phyloP scores from a whole-genome alignment of 92 coral and sea anemone species.

The Parazoanthus darwini region DNA sequence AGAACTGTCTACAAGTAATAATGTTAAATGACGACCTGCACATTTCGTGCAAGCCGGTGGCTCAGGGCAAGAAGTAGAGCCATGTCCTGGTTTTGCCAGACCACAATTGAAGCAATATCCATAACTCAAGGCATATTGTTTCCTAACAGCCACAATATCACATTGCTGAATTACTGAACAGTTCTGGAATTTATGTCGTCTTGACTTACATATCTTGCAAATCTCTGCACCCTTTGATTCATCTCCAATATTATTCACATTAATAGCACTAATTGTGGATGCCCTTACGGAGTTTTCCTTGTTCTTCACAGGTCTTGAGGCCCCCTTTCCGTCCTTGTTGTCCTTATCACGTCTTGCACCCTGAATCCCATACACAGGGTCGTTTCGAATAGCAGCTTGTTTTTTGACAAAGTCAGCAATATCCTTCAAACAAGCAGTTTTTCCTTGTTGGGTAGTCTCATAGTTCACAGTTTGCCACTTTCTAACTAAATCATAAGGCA shows the following conservation, averaged over 20 bases:
- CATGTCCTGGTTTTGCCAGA: constrained; percentile 50
- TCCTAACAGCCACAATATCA: constrained; percentile 43
- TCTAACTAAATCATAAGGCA: constrained; percentile 57
- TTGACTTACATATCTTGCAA: constrained; percentile 34
- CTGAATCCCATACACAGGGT: constrained; percentile 50
- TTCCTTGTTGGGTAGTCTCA: too few species aligned
- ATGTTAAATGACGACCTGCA: constrained; percentile 53
- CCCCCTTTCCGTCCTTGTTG: constrained; percentile 39
- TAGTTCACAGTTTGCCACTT: too few species aligned
- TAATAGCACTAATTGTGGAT: constrained; percentile 40
- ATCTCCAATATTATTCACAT: constrained; percentile 16
- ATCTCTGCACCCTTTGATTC: constrained; percentile 4
- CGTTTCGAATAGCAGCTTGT: constrained; percentile 66
- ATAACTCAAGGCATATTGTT: constrained; percentile 54
- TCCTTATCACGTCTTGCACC: constrained; percentile 29
- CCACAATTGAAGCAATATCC: constrained; percentile 64
- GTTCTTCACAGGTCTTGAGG: constrained; percentile 41
- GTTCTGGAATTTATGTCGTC: constrained; percentile 41
- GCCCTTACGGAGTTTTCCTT: constrained; percentile 20
- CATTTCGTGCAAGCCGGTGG: constrained; percentile 59
- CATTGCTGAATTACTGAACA: constrained; percentile 52
- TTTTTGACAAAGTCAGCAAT: constrained; percentile 56
- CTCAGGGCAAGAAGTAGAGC: constrained; percentile 54
- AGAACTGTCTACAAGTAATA: constrained; percentile 50
- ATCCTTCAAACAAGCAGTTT: too few species aligned